phyloP scores from a whole-genome alignment of 2,888 invertebrate genomes.

The Flabesymbios commensalis region DNA sequence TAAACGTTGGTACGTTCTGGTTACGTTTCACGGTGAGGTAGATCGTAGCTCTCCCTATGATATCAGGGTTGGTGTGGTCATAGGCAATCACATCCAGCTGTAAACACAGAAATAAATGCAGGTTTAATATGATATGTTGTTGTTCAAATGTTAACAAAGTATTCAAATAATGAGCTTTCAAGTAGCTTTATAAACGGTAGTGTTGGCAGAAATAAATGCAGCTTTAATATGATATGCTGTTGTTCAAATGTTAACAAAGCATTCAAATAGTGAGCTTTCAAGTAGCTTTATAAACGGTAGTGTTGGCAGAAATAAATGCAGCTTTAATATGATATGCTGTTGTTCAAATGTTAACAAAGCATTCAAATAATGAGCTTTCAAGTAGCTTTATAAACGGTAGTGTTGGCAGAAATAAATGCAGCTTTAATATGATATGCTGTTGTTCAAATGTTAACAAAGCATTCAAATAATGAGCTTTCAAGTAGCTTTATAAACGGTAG shows the following conservation, averaged over 20 bases:
- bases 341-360: too few species aligned
- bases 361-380: too few species aligned
- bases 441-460: too few species aligned
- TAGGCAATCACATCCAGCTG: slow-evolving; percentile 40
- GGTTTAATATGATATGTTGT: not conserved
- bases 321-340: too few species aligned
- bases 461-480: too few species aligned
- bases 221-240: not conserved
- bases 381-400: too few species aligned
- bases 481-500: too few species aligned
- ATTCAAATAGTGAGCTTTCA: not conserved
- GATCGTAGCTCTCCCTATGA: slow-evolving; percentile 37
- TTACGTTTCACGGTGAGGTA: slow-evolving; percentile 47
- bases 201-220: not conserved
- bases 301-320: too few species aligned
- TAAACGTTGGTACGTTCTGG: slow-evolving; percentile 44
- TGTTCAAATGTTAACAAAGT: not conserved
- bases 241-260: not conserved
- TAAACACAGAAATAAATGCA: slow-evolving; percentile 5
- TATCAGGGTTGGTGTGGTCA: slow-evolving; percentile 42
- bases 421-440: too few species aligned
- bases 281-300: too few species aligned
- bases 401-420: too few species aligned
- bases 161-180: not conserved
- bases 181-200: too few species aligned